Conservation (phyloP, 1,140 invertebrate genomes). For the Drosophila hydei region DNA sequence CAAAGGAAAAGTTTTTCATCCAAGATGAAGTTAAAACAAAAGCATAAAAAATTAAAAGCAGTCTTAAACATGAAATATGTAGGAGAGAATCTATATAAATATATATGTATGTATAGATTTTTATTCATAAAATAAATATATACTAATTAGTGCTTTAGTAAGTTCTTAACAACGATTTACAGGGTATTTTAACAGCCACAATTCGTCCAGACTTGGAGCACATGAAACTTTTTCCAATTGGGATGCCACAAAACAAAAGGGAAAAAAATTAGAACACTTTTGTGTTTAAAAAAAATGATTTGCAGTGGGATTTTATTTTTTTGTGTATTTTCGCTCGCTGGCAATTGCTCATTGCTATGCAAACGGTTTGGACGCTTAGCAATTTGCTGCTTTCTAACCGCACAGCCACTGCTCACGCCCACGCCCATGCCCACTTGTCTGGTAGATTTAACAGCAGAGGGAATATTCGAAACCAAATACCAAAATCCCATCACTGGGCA, state of each 20-base stretch:
- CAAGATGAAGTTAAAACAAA: too few relatives aligned
- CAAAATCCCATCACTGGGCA: constrained; percentile 32
- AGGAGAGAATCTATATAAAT: too few relatives aligned
- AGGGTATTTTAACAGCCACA: constrained; percentile 9
- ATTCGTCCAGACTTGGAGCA: neutral
- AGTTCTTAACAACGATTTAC: too few relatives aligned
- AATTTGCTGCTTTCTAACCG: constrained; percentile 77
- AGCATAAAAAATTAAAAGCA: too few relatives aligned
- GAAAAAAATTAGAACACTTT: constrained; percentile 14
- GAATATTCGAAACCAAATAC: constrained; percentile 22
- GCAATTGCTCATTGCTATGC: constrained; percentile 80
- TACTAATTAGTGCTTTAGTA: too few relatives aligned
- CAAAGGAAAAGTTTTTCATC: too few relatives aligned
- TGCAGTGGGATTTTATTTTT: constrained; percentile 26
- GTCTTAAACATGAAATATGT: too few relatives aligned
- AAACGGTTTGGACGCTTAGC: constrained; percentile 68
- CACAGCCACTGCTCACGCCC: constrained; percentile 28
- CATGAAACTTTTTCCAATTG: constrained; percentile 13
- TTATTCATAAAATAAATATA: too few relatives aligned
- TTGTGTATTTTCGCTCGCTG: constrained; percentile 24
- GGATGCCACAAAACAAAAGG: constrained; percentile 19
- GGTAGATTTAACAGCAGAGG: constrained; percentile 65
- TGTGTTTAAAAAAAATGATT: constrained; percentile 42
- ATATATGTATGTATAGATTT: too few relatives aligned
- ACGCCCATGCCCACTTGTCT: constrained; percentile 36